Base-by-base conservation (phyloP, 2,797 vertebrate genomes). In the Crenichthys baileyi region DNA sequence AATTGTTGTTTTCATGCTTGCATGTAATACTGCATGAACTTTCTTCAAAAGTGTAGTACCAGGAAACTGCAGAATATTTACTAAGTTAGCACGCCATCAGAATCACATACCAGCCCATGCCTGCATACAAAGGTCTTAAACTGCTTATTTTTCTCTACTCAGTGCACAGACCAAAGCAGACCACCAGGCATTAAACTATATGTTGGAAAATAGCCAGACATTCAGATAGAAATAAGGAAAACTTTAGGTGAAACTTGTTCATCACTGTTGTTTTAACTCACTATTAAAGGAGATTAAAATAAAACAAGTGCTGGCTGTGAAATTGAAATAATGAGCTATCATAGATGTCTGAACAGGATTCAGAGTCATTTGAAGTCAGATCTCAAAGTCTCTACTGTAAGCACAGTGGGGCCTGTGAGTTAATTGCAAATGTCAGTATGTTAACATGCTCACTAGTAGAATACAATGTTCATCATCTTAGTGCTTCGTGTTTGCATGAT, bases 341-440 rank as follows among this genome's bases (percentile, higher is more conserved):
- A 18, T 26, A 72, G 44, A 76, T 48, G 29, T 76, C 51, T 72
- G 4, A n/a, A 73, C 51, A 51, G 55, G 39, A 36, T 13, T 67
- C 20, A 71, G 55, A 71, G 51, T 63, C 50, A 46, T 74, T 73
- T 41, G 55, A 50, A 70, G 31, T 60, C 61, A 18, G 20, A 41
- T 70, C n/a, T 65, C 26, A 31, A 7, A 55, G 31, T 26, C 48
- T 76, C 26, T 41, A 36, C 44, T 71, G 39, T 13, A 8, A 6
- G 24, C 55, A 44, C 75, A 68, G 60, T 15, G n/a, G 7, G 44
- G 50, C 78, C 56, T 26, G 65, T 15, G 58, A 82, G 65, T 75
- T 73, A 50, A 61, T 72, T 48, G 58, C 56, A 63, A 77, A 70
- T 73, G 63, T 46, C 65, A 56, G 58, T 73, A 56, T 78, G 31